Base-by-base conservation (phyloP, 2,113 vertebrate genomes). In the Ariopsis seemanni region DNA sequence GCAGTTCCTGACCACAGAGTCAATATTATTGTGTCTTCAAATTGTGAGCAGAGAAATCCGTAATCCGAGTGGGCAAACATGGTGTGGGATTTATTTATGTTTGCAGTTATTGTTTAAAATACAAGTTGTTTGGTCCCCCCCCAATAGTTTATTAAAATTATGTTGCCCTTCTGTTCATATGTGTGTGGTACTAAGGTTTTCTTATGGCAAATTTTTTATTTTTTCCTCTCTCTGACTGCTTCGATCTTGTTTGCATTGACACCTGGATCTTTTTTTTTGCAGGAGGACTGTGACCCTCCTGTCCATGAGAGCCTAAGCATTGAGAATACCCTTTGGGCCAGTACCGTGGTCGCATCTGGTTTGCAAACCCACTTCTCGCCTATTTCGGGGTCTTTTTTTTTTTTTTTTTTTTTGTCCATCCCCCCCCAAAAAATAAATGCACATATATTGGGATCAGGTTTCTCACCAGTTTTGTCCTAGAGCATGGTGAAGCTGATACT, bases 271-370 rank as follows among this genome's bases (percentile, higher is more conserved):
- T 5, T 15, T 52, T 90, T 89, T 81, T 88, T 87, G 75, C 89
- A 99, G 98, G 98, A 99, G 91, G 98, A 99, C 91, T 92, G 93
- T 10, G 97, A 99, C 63, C 98, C 98, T 67, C 94, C 97, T 74
- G 86, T 99, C 90, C 96, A 97, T 1, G 98, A 99, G 93, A 99
- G 98, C 89, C 95, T 99, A 67, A 96, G 96, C 88, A 98, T 98
- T 91, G 98, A 99, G 88, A 99, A 99, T 92, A 98, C 97, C 0
- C 93, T 99, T 58, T 99, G 98, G 98, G 98, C 98, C 65, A 98
- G 98, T 95, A 98, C 98, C 0, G 93, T 99, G 53, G 98, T 99
- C 20, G 98, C 98, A 15, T 99, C 98, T 74, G 98, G 98, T 99
- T 86, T 94, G 94, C 89, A n/a, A 10, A 48, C 22, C 57, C 18